These are phyloP conservation scores for Pelobates fuscus DNA, from an alignment of 2,113 vertebrate genomes.

Conservation along the genomic window DNA sequence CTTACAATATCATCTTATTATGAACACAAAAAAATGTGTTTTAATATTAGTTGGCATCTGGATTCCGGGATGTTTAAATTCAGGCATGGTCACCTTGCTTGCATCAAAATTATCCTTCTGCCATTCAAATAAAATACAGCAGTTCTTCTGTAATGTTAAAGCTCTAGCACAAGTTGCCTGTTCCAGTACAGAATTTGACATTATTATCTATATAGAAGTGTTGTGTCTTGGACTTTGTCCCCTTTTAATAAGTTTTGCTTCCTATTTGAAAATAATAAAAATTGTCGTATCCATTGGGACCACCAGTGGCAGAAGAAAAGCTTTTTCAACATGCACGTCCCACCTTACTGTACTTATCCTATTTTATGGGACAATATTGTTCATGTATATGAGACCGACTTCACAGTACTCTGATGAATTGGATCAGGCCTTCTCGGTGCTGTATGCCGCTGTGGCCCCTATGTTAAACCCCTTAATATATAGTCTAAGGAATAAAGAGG, in stretches of 20 bases:
- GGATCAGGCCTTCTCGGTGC: slow-evolving; percentile 16
- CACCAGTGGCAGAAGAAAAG: neutral
- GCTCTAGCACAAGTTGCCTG: slow-evolving; percentile 4
- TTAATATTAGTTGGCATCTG: neutral
- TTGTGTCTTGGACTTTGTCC: slow-evolving; percentile 9
- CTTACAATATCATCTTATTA: slow-evolving; percentile 54
- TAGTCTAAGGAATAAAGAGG: slow-evolving; percentile 26
- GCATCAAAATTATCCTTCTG: slow-evolving; percentile 1
- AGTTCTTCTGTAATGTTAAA: slow-evolving; percentile 25
- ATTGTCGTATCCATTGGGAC: slow-evolving; percentile 15
- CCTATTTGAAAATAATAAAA: slow-evolving; percentile 27
- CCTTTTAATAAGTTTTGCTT: slow-evolving; percentile 3
- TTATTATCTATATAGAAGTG: slow-evolving; percentile 1
- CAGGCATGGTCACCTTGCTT: neutral
- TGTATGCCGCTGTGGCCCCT: slow-evolving; percentile 8
- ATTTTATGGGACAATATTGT: slow-evolving; percentile 18
- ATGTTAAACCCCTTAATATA: slow-evolving; percentile 33
- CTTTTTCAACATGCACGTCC: slow-evolving; percentile 11
- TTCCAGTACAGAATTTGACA: neutral
- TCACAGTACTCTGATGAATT: slow-evolving; percentile 7
- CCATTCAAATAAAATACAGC: slow-evolving; percentile 1
- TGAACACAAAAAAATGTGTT: slow-evolving; percentile 47
- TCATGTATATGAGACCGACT: slow-evolving; percentile 26
- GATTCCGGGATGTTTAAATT: neutral
- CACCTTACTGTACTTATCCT: slow-evolving; percentile 4